These are phyloP conservation scores for Ctenodactylus gundi DNA, from an alignment of 2,113 vertebrate species.

Conservation along the genomic window DNA sequence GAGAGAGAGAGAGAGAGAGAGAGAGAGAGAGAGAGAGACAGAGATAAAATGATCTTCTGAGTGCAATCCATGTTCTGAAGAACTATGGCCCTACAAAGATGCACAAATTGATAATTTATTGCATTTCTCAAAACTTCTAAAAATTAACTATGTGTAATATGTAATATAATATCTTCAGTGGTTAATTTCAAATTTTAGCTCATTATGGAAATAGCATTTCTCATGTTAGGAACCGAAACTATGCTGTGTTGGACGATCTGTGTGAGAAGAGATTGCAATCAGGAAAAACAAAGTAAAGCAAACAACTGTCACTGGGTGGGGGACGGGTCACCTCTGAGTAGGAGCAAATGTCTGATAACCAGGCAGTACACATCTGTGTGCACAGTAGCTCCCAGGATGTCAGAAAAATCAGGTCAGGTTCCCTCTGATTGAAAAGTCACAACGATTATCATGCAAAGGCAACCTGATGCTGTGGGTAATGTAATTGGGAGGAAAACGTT, in stretches of 20 bases:
- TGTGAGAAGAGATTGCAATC: background rate
- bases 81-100: background rate
- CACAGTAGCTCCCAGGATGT: background rate
- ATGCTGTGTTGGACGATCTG: background rate
- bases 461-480: background rate
- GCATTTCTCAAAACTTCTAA: background rate
- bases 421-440: background rate
- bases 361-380: background rate
- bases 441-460: background rate
- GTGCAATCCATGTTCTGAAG: background rate
- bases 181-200: background rate
- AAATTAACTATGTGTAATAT: background rate
- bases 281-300: background rate
- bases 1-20: background rate
- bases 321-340: background rate
- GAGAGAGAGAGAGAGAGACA: background rate
- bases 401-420: background rate
- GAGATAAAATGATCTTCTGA: background rate
- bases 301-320: rapidly evolving
- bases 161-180: background rate
- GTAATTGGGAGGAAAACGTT: background rate
- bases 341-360: background rate
- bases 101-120: background rate
- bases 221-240: background rate
- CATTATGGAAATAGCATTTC: background rate